Percentiles rank a stretch among this genome's conserved stretches.
Conservation (phyloP, 2,888 invertebrate species). For the Scaptomyza tumidula region DNA sequence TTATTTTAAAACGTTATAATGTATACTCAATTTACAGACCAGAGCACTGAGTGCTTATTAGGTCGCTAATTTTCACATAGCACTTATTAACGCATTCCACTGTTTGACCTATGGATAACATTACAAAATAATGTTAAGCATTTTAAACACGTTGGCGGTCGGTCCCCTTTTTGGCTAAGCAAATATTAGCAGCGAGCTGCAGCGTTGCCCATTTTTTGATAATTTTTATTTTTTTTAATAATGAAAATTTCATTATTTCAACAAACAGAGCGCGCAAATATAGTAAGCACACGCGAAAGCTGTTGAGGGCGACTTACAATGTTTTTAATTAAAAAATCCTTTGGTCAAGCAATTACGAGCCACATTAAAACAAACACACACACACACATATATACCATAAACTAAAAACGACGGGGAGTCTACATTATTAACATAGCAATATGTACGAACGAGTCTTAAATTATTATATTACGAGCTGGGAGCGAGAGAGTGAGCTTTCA, state of each 20-base stretch:
- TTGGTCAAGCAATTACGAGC: conserved; percentile 79
- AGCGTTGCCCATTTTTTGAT: conserved; percentile 49
- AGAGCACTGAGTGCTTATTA: conserved; percentile 54
- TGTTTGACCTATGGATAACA: conserved; percentile 60
- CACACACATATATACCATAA: conserved; percentile 19
- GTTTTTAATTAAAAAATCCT: conserved; percentile 80
- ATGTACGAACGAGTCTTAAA: conserved; percentile 42
- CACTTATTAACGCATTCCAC: conserved; percentile 51
- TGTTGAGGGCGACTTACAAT: conserved; percentile 57
- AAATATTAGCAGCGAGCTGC: conserved; percentile 62
- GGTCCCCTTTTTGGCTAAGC: conserved; percentile 52
- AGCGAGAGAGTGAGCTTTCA: conserved; percentile 58
- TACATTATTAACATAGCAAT: conserved; percentile 72
- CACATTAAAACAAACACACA: conserved; percentile 74
- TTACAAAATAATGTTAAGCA: conserved; percentile 55
- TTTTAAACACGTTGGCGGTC: conserved; percentile 21
- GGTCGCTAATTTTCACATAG: conserved; percentile 44
- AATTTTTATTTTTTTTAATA: conserved; percentile 41
- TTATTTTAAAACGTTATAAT: background rate
- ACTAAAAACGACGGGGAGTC: conserved; percentile 10
- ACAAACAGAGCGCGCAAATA: conserved; percentile 56
- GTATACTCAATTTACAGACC: background rate
- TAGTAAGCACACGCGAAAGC: conserved; percentile 49
- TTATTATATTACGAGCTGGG: conserved; percentile 44
- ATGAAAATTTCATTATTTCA: conserved; percentile 77